These are phyloP conservation scores for Scrobipalpa costella DNA, from an alignment of 2,888 invertebrate species.

Conservation along the genomic window DNA sequence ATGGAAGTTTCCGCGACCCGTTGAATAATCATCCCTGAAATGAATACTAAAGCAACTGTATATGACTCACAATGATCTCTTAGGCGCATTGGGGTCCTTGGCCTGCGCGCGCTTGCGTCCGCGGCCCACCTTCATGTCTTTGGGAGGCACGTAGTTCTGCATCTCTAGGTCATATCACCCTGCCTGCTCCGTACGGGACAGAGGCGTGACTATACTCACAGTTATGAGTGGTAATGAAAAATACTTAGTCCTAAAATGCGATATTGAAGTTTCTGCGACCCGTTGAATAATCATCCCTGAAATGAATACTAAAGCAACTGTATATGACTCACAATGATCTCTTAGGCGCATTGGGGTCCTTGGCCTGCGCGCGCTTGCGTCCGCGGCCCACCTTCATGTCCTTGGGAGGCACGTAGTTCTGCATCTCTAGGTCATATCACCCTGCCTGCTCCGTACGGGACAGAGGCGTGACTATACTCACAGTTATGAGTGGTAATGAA, in stretches of 20 bases:
- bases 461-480: too few species aligned
- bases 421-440: slow-evolving; percentile 99
- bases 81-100: slow-evolving; percentile 99
- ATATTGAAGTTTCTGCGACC: too few species aligned
- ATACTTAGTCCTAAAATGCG: too few species aligned
- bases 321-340: slow-evolving; percentile 93
- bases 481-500: too few species aligned
- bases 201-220: too few species aligned
- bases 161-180: slow-evolving; percentile 97
- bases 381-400: slow-evolving; percentile 90
- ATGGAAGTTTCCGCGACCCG: too few species aligned
- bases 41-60: too few species aligned
- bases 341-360: slow-evolving; percentile 99
- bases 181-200: slow-evolving; percentile 98
- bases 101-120: slow-evolving; percentile 95
- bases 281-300: too few species aligned
- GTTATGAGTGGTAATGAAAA: too few species aligned
- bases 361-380: slow-evolving; percentile 94
- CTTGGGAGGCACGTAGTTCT: slow-evolving; percentile 95
- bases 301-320: too few species aligned
- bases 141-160: slow-evolving; percentile 96
- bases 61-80: slow-evolving; percentile 99
- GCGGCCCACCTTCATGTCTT: slow-evolving; percentile 89
- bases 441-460: slow-evolving; percentile 99
- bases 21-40: too few species aligned